Evolutionary conservation across 2,113 vertebrate genomes (phyloP).

Genomic region (Aleadryas rufinucha): DNA sequence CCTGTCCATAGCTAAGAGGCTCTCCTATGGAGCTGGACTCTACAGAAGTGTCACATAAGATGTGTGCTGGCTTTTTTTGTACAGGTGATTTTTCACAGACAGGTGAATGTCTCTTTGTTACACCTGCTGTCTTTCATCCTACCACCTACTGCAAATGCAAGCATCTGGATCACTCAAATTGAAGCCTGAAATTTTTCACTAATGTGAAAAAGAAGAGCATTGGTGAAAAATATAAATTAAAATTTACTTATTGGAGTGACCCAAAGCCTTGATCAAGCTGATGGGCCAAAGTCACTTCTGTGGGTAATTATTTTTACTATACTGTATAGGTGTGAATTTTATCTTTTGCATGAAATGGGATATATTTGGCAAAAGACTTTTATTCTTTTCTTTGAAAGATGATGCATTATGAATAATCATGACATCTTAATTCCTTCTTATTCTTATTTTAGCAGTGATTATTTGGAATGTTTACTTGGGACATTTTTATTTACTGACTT

Average conservation of each 20-base stretch:
- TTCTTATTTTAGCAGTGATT: background rate
- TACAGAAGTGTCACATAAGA: background rate
- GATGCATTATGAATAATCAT: background rate
- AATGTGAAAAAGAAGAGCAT: rapidly evolving
- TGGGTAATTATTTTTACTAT: background rate
- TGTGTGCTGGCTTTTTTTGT: background rate
- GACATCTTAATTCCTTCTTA: background rate
- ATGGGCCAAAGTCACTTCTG: background rate
- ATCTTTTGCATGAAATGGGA: background rate
- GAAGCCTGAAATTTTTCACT: background rate
- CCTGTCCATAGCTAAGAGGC: background rate
- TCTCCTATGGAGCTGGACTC: background rate
- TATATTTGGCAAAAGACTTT: background rate
- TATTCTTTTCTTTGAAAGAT: background rate
- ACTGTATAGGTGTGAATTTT: background rate
- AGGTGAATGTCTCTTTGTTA: background rate
- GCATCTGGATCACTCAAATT: background rate
- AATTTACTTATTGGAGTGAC: background rate
- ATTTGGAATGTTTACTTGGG: background rate
- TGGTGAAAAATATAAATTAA: background rate
- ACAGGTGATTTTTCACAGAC: background rate
- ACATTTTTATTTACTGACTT: background rate
- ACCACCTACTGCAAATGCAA: background rate
- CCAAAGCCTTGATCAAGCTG: background rate
- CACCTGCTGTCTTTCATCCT: background rate